Evolutionary conservation across 2,888 invertebrate genomes (phyloP), one percentile per base, ranked within the genome.

Genomic region (Emmelina monodactyla): DNA sequence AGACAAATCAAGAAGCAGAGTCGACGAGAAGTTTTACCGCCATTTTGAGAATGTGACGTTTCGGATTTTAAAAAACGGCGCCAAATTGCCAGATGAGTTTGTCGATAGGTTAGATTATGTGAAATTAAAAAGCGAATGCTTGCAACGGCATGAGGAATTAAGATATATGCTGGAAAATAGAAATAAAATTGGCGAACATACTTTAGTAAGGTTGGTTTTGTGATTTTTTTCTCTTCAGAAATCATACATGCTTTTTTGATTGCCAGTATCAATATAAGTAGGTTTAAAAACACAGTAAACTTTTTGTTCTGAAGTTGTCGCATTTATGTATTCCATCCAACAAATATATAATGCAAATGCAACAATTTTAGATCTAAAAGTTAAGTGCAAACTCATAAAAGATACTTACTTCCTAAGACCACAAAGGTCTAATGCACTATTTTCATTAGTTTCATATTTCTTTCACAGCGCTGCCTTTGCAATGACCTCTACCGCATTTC

Each of bases 31-130:
- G 32, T 73, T 66, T 50, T 65, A 58, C 49, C 64, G 72, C 45
- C 63, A 70, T 57, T 79, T 68, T 52, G 53, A 63, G 2, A 86
- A 86, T 52, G 67, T 85, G 43, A 84, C 83, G 16, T 69, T 86
- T 47, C 61, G 75, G 31, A 62, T 82, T 43, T 52, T 87, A 41
- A 81, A 73, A 50, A 63, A 62, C 37, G 76, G 64, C 31, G 72
- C 71, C 30, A 44, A 49, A 2, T 53, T 85, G 37, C 85, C 85
- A 1, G 49, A 58, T 36, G 73, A 82, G 44, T 58, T 84, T 41
- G 69, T 71, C 16, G 57, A 54, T 30, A 85, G 87, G 84, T 61
- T 88, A 39, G 68, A 87, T 51, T 86, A 85, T 55, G 79, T 72
- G 30, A 65, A 65, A 49, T 66, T 87, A 49, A 83, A 83, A 62